These are phyloP conservation scores for Philypnodon macrostomus DNA, from an alignment of 2,797 vertebrate genomes.

Conservation along the genomic window DNA sequence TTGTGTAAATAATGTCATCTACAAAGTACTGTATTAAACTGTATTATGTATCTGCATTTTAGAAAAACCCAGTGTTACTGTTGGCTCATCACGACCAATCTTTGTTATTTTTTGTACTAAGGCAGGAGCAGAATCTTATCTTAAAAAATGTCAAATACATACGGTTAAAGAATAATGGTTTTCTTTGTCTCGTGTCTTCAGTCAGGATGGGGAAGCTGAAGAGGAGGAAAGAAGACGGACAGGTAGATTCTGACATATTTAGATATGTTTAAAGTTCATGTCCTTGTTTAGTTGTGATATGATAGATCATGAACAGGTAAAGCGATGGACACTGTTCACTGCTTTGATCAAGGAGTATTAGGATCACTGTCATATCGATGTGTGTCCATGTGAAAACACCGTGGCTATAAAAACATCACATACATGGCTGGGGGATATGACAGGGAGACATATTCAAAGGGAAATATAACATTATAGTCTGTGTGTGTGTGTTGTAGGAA, in stretches of 20 bases:
- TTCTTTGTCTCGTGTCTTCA: conserved; percentile 59
- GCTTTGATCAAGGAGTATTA: conserved; percentile 49
- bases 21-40: too few species aligned
- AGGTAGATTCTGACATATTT: conserved; percentile 74
- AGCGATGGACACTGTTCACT: conserved; percentile 14
- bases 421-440: conserved; percentile 34
- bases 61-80: neutral
- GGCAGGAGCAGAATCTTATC: too few species aligned
- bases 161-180: too few species aligned
- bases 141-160: neutral
- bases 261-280: neutral
- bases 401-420: conserved; percentile 48
- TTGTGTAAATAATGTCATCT: neutral
- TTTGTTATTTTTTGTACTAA: too few species aligned
- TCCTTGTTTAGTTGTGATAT: conserved; percentile 11
- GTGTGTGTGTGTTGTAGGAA: conserved; percentile 85
- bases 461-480: conserved; percentile 42
- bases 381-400: conserved; percentile 55
- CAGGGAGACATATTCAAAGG: conserved; percentile 31
- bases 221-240: conserved; percentile 93
- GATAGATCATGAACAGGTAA: conserved; percentile 18
- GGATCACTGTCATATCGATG: conserved; percentile 52
- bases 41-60: too few species aligned
- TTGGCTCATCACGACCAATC: too few species aligned
- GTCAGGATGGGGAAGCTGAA: conserved; percentile 97